These are phyloP conservation scores for Anneissia japonica DNA, from an alignment of 35 echinoderm and acorn worm species.

Conservation along the genomic window DNA sequence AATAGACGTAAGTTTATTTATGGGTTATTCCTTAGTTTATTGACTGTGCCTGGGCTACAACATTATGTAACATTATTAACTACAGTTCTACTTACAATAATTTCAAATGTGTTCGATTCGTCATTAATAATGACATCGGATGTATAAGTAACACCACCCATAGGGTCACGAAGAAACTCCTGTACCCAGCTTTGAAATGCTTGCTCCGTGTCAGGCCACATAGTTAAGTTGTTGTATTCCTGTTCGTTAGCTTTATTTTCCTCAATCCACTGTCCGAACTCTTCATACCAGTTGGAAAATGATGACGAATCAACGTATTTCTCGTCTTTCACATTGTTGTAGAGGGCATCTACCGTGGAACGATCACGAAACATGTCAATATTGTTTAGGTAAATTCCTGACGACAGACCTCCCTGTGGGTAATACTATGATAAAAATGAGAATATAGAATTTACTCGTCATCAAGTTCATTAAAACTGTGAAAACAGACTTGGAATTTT, in stretches of 20 bases:
- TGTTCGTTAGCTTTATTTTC: neutral
- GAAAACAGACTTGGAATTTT: no score
- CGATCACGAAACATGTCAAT: neutral
- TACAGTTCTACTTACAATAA: neutral
- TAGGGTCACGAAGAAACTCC: neutral
- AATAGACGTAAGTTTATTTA: no score
- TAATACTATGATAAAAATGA: neutral
- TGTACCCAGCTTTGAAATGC: neutral
- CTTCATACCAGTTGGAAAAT: conserved; percentile 8
- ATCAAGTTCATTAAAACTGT: no score
- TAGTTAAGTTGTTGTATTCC: neutral
- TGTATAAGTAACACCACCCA: neutral
- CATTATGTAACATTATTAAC: no score
- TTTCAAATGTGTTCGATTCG: neutral
- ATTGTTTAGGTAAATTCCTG: neutral
- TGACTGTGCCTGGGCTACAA: no score
- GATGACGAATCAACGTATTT: neutral
- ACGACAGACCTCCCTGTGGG: neutral
- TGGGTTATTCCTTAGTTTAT: no score
- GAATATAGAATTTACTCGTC: no score
- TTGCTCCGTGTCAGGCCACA: neutral
- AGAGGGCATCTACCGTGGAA: neutral
- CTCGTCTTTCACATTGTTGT: neutral
- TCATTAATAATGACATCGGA: neutral
- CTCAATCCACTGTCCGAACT: neutral